phyloP scores from a whole-genome alignment of 2,888 invertebrate genomes.

The Pristionchus arcanus region DNA sequence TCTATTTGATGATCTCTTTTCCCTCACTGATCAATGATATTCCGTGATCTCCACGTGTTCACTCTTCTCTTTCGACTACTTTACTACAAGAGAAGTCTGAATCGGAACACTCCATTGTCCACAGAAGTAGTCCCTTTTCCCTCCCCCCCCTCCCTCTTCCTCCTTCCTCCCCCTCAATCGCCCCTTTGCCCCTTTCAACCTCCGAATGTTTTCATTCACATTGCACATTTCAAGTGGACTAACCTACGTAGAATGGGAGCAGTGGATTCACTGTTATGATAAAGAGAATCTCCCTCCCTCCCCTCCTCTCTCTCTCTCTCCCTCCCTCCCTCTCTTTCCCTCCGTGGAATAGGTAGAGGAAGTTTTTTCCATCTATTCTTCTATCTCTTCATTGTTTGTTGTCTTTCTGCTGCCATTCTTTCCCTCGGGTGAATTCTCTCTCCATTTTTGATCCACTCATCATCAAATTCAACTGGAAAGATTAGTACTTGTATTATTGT shows the following conservation, averaged over 20 bases:
- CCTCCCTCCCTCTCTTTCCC: neutral
- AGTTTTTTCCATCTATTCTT: neutral
- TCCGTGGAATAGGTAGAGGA: constrained; percentile 13
- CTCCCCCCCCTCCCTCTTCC: neutral
- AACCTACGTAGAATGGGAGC: constrained; percentile 11
- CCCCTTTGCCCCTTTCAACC: neutral
- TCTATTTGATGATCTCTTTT: neutral
- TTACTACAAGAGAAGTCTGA: neutral
- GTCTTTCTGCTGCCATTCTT: constrained; percentile 25
- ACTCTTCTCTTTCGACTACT: neutral
- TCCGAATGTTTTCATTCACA: constrained; percentile 16
- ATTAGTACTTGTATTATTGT: neutral
- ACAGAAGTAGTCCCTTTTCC: neutral
- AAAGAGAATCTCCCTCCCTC: neutral
- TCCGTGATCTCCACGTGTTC: neutral
- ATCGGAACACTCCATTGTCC: constrained; percentile 2
- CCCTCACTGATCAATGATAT: neutral
- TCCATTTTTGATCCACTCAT: neutral
- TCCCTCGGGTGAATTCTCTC: constrained; percentile 4
- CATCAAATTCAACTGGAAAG: neutral
- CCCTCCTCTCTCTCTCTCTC: constrained; percentile 6
- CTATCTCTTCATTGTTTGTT: constrained; percentile 35
- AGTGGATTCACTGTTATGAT: neutral
- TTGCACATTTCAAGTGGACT: neutral
- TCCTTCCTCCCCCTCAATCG: constrained; percentile 6